phyloP scores from a whole-genome alignment of 2,888 invertebrate genomes.

The Platynereis dumerilii region DNA sequence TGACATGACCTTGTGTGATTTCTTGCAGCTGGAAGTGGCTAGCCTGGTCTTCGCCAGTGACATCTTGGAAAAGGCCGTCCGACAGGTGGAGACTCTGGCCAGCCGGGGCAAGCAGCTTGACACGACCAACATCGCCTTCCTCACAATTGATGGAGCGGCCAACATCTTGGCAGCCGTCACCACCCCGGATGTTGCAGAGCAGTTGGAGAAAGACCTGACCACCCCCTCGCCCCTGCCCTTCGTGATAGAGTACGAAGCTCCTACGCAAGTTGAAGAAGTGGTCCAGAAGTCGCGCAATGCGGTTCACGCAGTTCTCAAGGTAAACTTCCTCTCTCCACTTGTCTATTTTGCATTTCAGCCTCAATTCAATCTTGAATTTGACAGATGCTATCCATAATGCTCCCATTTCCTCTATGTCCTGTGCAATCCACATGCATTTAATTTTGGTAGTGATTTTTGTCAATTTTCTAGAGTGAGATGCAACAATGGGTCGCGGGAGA shows the following conservation, averaged over 20 bases:
- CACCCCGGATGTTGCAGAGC: constrained; percentile 12
- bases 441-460: background rate
- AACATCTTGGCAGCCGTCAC: constrained; percentile 45
- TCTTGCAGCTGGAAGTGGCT: constrained; percentile 40
- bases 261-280: constrained; percentile 7
- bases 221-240: background rate
- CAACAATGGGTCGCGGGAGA: constrained; percentile 46
- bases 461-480: constrained; percentile 45
- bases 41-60: constrained; percentile 38
- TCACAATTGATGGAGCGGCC: constrained; percentile 18
- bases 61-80: constrained; percentile 30
- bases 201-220: background rate
- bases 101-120: constrained; percentile 12
- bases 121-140: constrained; percentile 14
- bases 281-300: constrained; percentile 33
- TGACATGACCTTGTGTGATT: too few relatives aligned
- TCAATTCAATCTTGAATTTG: too few relatives aligned
- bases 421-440: too few relatives aligned
- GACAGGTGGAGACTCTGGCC: constrained; percentile 15
- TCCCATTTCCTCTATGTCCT: too few relatives aligned
- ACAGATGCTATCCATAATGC: too few relatives aligned
- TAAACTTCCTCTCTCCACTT: too few relatives aligned
- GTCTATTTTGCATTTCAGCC: too few relatives aligned
- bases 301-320: constrained; percentile 39
- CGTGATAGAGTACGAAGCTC: background rate